Conservation (phyloP, 92 coral and sea anemone species). For the Porites rus region DNA sequence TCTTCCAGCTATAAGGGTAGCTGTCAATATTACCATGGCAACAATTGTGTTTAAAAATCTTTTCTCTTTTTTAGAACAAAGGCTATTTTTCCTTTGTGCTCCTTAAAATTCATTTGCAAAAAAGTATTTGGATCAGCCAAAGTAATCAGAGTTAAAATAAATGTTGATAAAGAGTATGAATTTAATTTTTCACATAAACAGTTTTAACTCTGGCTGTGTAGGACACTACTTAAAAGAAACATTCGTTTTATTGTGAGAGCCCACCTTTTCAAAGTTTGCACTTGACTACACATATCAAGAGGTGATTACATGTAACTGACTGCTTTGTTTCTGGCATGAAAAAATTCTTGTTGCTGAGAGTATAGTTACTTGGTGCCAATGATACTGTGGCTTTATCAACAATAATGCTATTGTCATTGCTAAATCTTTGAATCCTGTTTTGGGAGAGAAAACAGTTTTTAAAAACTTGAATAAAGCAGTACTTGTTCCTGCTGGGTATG, state of each 20-base stretch:
- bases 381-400: neutral
- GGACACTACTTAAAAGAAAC: neutral
- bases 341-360: neutral
- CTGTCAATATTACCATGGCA: slow-evolving; percentile 37
- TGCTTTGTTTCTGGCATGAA: neutral
- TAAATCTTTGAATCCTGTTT: no score
- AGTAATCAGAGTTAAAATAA: neutral
- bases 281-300: neutral
- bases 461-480: neutral
- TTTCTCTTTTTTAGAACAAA: neutral
- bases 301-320: neutral
- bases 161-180: no score
- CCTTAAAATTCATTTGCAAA: neutral
- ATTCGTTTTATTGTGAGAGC: neutral
- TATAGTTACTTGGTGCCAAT: neutral
- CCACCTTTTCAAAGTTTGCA: neutral
- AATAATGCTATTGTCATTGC: no score
- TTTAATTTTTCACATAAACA: no score
- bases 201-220: neutral
- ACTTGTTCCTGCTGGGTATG: neutral
- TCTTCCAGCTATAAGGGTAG: neutral
- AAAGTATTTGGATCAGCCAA: neutral
- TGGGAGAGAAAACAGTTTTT: neutral
- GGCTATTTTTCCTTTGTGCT: neutral
- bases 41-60: slow-evolving; percentile 1